Percentiles rank a stretch among this genome's conserved stretches.
Conservation (phyloP, 2,113 vertebrate species). For the Peromyscus maniculatus region DNA sequence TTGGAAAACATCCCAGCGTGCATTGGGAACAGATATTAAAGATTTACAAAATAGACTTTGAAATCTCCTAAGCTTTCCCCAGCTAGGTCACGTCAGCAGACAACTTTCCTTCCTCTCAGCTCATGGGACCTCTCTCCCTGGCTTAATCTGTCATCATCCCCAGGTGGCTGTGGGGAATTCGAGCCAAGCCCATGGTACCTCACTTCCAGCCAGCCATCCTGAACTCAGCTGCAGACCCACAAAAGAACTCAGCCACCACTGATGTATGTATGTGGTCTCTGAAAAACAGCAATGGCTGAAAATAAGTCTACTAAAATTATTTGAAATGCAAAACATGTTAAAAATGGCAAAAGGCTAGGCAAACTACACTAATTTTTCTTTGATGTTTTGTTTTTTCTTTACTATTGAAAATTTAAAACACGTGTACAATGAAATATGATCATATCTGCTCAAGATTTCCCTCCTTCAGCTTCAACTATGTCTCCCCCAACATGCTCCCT, state of each 20-base stretch:
- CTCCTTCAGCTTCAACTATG: not conserved
- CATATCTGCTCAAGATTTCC: not conserved
- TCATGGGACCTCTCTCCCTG: not conserved
- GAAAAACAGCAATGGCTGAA: not conserved
- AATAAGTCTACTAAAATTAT: constrained; percentile 29
- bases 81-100: not conserved
- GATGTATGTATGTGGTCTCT: not conserved
- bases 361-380: not conserved
- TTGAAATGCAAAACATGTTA: constrained; percentile 31
- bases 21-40: not conserved
- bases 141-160: not conserved
- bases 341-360: constrained; percentile 21
- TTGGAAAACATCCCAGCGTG: not conserved
- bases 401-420: not conserved
- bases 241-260: not conserved
- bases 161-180: not conserved
- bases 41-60: not conserved
- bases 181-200: fast-evolving
- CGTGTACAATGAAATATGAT: not conserved
- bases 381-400: not conserved
- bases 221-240: not conserved
- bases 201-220: not conserved
- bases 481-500: not conserved
- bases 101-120: not conserved
- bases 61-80: not conserved